Evolutionary conservation across 2,113 vertebrate genomes (phyloP), one percentile per base, ranked within the genome.

Genomic region (Scalopus aquaticus): DNA sequence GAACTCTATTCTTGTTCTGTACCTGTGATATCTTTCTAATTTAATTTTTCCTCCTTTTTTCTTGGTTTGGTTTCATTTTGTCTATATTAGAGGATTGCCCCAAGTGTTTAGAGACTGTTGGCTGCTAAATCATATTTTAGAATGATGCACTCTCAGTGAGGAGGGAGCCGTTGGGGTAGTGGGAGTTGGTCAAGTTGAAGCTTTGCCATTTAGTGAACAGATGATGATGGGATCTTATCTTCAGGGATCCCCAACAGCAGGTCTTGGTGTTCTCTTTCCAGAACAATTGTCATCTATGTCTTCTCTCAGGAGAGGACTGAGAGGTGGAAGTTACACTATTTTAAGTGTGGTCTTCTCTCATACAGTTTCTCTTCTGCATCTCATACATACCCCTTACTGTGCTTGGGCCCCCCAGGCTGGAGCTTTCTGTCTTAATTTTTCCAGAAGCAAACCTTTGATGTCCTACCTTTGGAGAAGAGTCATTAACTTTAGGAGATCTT

Each of bases 1-100:
- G 49, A 62, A 39, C 58, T 56, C 67, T 86, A 28, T 80, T 92
- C 32, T 64, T 91, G 49, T 56, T 85, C 60, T 89, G 49, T 76
- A 58, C 67, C 69, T 83, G 44, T 28, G 72, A 12, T 28, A 65
- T 39, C 35, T 87, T 87, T 65, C 39, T 74, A 49, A 60, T 44
- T 91, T 87, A 64, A 62, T 56, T 49, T 56, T 30, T 32, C 39
- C 9, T 5, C 5, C 26, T 13, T 64, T 54, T 39, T 49, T 13
- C n/a, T 62, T 62, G 17, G 35, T 74, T 82, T 76, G 32, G 30
- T 32, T 80, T 88, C n/a, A 44, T 64, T 80, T 58, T 81, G 78
- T 42, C 24, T 64, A 0, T 64, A 60, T n/a, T 86, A 42, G 58
- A 64, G 12, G 51, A 76, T 58, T 64, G 54, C 44, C 32, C 81